phyloP scores from a whole-genome alignment of 2,797 vertebrate species.

The Sebastes miniatus region DNA sequence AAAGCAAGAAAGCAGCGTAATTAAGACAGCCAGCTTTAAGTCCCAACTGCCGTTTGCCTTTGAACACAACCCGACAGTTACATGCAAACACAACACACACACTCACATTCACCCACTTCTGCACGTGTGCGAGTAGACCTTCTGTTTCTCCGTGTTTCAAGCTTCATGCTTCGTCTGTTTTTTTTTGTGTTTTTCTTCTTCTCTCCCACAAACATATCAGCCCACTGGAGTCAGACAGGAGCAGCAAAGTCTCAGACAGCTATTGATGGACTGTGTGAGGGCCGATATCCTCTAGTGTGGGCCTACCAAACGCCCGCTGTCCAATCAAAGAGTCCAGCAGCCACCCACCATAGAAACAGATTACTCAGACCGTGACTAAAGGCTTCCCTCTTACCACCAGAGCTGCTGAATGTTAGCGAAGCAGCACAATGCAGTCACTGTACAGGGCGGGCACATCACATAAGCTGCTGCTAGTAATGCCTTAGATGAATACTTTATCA shows the following conservation, averaged over 20 bases:
- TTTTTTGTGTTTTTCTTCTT: background rate
- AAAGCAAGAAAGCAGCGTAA: constrained; percentile 50
- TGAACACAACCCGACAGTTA: constrained; percentile 32
- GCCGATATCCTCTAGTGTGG: constrained; percentile 11
- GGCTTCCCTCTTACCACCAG: constrained; percentile 31
- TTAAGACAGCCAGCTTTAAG: constrained; percentile 56
- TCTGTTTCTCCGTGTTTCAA: background rate
- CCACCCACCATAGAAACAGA: constrained; percentile 39
- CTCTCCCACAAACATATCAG: background rate
- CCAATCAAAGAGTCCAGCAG: constrained; percentile 33
- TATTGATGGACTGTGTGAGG: constrained; percentile 32
- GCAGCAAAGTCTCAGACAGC: constrained; percentile 18
- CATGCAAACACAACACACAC: constrained; percentile 13
- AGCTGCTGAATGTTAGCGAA: constrained; percentile 20
- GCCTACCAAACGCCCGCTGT: constrained; percentile 9
- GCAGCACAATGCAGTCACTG: background rate
- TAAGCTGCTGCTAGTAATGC: background rate
- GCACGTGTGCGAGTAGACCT: background rate
- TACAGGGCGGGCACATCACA: background rate
- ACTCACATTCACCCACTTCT: constrained; percentile 6
- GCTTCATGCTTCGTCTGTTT: background rate
- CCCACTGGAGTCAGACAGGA: background rate
- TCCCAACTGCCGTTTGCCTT: constrained; percentile 52
- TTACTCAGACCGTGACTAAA: constrained; percentile 49
- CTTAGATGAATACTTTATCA: background rate